Evolutionary conservation across 1,140 invertebrate genomes (phyloP).

Genomic region (Tyrophagus putrescentiae): DNA sequence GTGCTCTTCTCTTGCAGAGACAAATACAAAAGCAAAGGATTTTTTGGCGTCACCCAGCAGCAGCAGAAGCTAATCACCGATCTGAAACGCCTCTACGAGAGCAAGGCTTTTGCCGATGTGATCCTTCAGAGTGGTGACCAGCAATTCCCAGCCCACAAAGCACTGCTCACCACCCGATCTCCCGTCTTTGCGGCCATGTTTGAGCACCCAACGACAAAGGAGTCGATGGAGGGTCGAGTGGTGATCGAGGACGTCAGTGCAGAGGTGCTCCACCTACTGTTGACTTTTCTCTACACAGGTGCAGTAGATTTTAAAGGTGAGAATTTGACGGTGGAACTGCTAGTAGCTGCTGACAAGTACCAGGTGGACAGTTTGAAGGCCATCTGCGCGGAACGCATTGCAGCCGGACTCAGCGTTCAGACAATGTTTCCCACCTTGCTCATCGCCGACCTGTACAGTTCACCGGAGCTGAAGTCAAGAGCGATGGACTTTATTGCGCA

Average conservation of each 20-base stretch:
- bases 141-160: conserved; percentile 94
- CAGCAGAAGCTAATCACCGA: too few species aligned
- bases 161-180: conserved; percentile 84
- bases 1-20: too few species aligned
- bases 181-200: conserved; percentile 96
- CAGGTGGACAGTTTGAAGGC: neutral
- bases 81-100: too few species aligned
- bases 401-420: neutral
- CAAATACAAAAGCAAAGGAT: too few species aligned
- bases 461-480: neutral
- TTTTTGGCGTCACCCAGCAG: too few species aligned
- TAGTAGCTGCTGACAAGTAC: conserved; percentile 84
- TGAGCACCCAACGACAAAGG: conserved; percentile 91
- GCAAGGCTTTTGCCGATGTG: too few species aligned
- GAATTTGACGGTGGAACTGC: conserved; percentile 91
- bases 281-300: conserved; percentile 94
- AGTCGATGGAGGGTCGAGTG: conserved; percentile 84
- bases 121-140: conserved; percentile 74
- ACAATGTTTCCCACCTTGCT: neutral
- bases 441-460: neutral
- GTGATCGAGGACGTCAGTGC: conserved; percentile 94
- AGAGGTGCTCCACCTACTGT: conserved; percentile 88
- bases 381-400: neutral
- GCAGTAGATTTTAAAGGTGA: conserved; percentile 75
- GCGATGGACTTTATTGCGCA: neutral